Conservation (phyloP, 2,113 vertebrate genomes). For the Pygoscelis adeliae region DNA sequence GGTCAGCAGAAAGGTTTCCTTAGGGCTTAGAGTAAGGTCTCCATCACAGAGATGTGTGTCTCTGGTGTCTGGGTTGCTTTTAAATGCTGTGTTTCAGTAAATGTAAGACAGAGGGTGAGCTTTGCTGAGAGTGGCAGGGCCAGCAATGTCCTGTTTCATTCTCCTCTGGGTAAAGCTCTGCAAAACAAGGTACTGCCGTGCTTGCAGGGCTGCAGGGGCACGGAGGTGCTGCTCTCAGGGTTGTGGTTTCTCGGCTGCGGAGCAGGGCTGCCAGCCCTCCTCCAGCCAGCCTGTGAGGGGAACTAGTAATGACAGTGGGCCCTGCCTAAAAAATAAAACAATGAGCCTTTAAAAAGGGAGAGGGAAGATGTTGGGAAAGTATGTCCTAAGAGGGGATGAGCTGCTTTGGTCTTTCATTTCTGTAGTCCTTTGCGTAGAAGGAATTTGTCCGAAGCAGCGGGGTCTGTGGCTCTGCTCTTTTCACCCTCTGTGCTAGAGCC, state of each 20-base stretch:
- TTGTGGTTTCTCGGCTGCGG: rapidly evolving
- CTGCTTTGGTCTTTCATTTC: not conserved
- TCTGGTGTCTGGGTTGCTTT: not conserved
- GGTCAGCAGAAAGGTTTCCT: not conserved
- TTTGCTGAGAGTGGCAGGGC: not conserved
- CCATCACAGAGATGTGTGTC: rapidly evolving
- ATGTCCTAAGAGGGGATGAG: not conserved
- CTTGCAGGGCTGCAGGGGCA: not conserved
- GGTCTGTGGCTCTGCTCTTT: not conserved
- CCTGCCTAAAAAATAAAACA: not conserved
- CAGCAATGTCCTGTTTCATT: not conserved
- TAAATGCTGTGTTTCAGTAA: not conserved
- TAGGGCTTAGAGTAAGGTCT: not conserved
- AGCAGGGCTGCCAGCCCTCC: not conserved
- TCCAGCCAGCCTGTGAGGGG: not conserved
- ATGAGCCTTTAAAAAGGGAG: not conserved
- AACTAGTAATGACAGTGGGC: not conserved
- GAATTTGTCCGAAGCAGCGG: not conserved
- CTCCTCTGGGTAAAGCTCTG: not conserved
- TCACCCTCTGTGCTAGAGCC: not conserved
- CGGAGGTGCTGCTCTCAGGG: rapidly evolving
- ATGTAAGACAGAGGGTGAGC: not conserved
- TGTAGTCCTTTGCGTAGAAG: not conserved
- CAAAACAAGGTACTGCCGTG: rapidly evolving
- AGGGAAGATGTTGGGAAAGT: not conserved